Evolutionary conservation across 37 sponge, comb jelly and placozoan genomes (phyloP).

Genomic region (Lycopodina hypogea): DNA sequence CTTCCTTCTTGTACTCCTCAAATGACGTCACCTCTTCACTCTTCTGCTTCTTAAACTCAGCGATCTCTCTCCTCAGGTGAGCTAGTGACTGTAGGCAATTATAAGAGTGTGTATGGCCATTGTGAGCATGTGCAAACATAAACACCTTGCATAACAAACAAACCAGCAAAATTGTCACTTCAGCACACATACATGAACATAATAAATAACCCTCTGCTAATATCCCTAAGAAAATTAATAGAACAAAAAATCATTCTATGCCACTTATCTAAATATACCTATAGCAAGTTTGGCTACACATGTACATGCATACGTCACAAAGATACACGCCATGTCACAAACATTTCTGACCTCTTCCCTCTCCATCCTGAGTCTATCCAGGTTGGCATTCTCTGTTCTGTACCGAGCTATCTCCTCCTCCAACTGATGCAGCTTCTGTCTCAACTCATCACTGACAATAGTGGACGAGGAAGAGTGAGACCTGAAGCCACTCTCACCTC

Average conservation of each 20-base stretch:
- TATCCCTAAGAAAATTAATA: no score
- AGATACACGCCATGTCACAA: no score
- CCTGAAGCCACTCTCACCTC: constrained; percentile 19
- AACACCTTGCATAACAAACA: no score
- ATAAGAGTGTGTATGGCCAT: no score
- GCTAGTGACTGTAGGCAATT: constrained; percentile 40
- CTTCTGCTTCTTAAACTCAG: constrained; percentile 68
- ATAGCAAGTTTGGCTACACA: no score
- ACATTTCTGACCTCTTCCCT: constrained; percentile 69
- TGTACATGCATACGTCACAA: no score
- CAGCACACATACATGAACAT: no score
- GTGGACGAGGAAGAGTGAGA: neutral
- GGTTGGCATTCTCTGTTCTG: constrained; percentile 48
- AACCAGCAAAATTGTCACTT: no score
- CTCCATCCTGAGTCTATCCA: constrained; percentile 62
- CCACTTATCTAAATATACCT: no score
- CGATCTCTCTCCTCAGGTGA: constrained; percentile 53
- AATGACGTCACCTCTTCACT: constrained; percentile 54
- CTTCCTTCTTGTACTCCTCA: constrained; percentile 73
- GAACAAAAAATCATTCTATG: no score
- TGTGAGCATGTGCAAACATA: no score
- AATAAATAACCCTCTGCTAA: no score
- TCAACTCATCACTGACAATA: constrained; percentile 36
- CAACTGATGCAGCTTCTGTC: constrained; percentile 59
- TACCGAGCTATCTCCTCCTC: constrained; percentile 75